Evolutionary conservation across 2,113 vertebrate species (phyloP), one percentile per base, ranked within the genome.

Genomic region (Ceratotherium simum): DNA sequence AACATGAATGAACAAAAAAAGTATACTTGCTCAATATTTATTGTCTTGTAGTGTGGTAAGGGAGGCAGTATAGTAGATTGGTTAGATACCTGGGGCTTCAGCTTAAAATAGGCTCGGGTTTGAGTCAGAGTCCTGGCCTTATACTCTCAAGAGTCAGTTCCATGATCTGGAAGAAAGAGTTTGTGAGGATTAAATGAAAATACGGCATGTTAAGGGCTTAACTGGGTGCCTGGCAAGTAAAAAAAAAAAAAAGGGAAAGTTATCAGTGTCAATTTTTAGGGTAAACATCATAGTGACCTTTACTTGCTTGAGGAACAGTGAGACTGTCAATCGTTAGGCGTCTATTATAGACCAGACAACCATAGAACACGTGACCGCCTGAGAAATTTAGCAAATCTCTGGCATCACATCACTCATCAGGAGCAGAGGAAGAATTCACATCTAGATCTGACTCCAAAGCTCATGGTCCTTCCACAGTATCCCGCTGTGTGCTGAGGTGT

Each of bases 341-440:
- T 70, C 31, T 75, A 0, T 56, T 8, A 29, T 5, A 0, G 7
- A 20, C 64, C 29, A 46, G 64, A 56, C 10, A 3, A 6, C n/a
- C 10, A 13, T 10, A 48, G 46, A 14, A 1, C 12, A 8, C 1
- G 0, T 39, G 82, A 14, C 12, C 6, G 1, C 31, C 48, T 27
- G 73, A 79, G 33, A 27, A 29, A 20, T 4, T 25, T 29, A 56
- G 8, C 29, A 20, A 4, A 13, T 60, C 23, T 27, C 31, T 25
- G 39, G 11, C 39, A 25, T 64, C 51, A 7, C n/a, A 14, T 5
- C 56, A 21, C 31, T 85, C 18, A 25, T 48, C 16, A 36, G 3
- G 8, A 23, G 65, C 69, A 62, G 76, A 58, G 48, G 42, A 64
- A 93, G 60, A 65, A 20, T 51, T 60, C 11, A 27, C 23, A 27